phyloP scores from a whole-genome alignment of 2,888 invertebrate genomes.

The Exocentrus adspersus region DNA sequence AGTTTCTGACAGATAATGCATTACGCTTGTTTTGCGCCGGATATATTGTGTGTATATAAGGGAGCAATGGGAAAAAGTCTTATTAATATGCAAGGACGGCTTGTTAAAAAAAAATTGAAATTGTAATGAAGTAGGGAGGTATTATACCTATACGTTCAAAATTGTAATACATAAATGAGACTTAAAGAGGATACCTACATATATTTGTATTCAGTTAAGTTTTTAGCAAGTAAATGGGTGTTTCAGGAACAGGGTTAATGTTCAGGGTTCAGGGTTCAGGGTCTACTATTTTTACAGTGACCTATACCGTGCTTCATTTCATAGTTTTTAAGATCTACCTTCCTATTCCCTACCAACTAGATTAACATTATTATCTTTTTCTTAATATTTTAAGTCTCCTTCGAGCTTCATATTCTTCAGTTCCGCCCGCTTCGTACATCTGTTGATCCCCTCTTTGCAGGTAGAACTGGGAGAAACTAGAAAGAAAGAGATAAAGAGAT shows the following conservation, averaged over 20 bases:
- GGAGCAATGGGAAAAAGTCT: background rate
- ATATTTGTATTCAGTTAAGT: too few species aligned
- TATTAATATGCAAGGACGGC: background rate
- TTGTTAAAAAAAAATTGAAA: background rate
- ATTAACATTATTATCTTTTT: background rate
- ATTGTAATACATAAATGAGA: too few species aligned
- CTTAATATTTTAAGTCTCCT: slow-evolving; percentile 13
- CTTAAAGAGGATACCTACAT: too few species aligned
- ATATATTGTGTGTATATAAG: background rate
- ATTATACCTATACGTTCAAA: too few species aligned
- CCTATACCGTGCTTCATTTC: too few species aligned
- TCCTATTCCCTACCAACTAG: background rate
- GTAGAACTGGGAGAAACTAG: slow-evolving; percentile 12
- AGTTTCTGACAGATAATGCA: slow-evolving; percentile 42
- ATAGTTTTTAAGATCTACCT: too few species aligned
- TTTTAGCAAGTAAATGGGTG: too few species aligned
- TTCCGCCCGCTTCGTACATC: slow-evolving; percentile 25
- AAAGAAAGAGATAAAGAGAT: slow-evolving; percentile 11
- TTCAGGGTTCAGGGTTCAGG: too few species aligned
- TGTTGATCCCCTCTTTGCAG: slow-evolving; percentile 23
- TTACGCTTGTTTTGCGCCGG: slow-evolving; percentile 26
- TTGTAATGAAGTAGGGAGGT: too few species aligned
- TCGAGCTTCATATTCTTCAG: slow-evolving; percentile 17
- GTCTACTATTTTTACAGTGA: too few species aligned
- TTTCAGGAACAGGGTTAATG: too few species aligned